Base-by-base conservation (phyloP, 2,888 invertebrate genomes). In the Chirona hameri region DNA sequence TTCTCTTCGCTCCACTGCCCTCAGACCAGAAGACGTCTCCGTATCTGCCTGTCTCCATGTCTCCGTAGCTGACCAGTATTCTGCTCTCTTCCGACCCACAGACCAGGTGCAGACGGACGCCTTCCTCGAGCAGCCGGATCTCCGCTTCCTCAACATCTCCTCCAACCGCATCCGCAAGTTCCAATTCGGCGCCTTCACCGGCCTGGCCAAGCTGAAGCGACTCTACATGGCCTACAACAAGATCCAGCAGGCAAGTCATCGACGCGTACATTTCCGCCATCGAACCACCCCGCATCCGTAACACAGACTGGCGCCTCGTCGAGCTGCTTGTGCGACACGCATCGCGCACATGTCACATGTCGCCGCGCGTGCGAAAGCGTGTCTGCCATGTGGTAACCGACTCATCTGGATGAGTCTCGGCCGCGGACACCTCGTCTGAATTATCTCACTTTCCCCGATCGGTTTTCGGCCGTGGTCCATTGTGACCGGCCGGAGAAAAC, bases 141-240 rank as follows among this genome's bases (percentile, higher is more conserved):
- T 96, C 84, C 91, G 94, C 88, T 91, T 91, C 85, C 91, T 96
- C 84, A 93, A 95, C 88, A 89, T 96, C n/a, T 93, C 93, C 85
- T 90, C 91, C 82, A 96, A 96, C 88, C 91, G 92, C 88, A 91
- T 97, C 85, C 91, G 92, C 18, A 89, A 90, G 60, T 91, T 96
- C 84, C 94, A 95, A 87, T 93, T 94, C 72, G 92, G 92, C 14
- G 92, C 95, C 0, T 93, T 96, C 86, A 89, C 90, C 82, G 92
- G 92, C 18, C 89, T 96, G 84, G 89, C 90, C 52, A 91, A 91
- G 84, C 90, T 96, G 39, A 91, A 92, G 86, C 90, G 90, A 84
- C 90, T 96, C 57, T 93, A 93, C 87, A 88, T 96, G 81, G 92
- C 93, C 3, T 92, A 93, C 85, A 97, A 97, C 39, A 76, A 76